Percentiles rank a stretch among this genome's conserved stretches.
phyloP scores from a whole-genome alignment of 2,888 invertebrate genomes.

The Eumacrocentrus americanus region DNA sequence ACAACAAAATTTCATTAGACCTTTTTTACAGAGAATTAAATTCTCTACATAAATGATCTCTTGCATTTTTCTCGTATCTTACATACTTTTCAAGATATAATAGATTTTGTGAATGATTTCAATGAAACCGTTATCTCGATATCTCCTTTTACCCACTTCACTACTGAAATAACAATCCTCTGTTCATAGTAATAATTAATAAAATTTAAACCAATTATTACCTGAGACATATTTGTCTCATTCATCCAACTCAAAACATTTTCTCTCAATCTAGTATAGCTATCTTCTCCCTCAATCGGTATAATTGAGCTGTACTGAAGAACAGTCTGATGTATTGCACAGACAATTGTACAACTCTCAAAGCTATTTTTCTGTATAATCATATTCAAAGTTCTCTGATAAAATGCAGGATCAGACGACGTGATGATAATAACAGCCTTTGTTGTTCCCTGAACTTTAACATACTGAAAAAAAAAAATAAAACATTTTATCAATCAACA shows the following conservation, averaged over 20 bases:
- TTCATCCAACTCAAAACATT: constrained; percentile 66
- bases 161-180: too few relatives aligned
- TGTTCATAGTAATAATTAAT: too few relatives aligned
- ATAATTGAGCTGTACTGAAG: constrained; percentile 64
- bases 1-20: too few relatives aligned
- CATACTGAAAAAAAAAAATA: constrained; percentile 52
- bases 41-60: too few relatives aligned
- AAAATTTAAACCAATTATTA: too few relatives aligned
- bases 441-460: constrained; percentile 52
- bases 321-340: constrained; percentile 65
- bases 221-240: constrained; percentile 40
- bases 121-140: too few relatives aligned
- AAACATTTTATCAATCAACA: too few relatives aligned
- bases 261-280: constrained; percentile 61
- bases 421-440: constrained; percentile 68
- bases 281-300: constrained; percentile 51
- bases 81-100: too few relatives aligned
- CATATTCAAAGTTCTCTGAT: constrained; percentile 66
- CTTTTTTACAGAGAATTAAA: too few relatives aligned
- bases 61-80: too few relatives aligned
- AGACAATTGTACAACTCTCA: constrained; percentile 68
- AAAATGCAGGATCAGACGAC: constrained; percentile 65
- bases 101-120: too few relatives aligned
- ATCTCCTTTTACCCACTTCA: too few relatives aligned
- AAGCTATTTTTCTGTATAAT: constrained; percentile 69